Percentiles rank a stretch among this genome's conserved stretches.
Evolutionary conservation across 2,888 invertebrate species (phyloP).

Genomic region (Catotricha subobsoleta): DNA sequence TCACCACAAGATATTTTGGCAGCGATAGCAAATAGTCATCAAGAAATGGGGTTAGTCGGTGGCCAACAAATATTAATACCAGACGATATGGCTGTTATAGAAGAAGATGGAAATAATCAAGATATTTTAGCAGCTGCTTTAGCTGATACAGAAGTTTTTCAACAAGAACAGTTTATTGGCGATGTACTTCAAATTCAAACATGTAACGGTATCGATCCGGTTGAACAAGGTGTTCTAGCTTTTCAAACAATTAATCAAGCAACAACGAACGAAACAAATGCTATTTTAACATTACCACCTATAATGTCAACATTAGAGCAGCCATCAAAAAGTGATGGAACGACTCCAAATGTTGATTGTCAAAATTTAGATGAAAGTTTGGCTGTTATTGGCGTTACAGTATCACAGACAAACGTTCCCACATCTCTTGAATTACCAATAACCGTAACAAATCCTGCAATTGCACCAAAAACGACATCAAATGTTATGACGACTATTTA

Average conservation of each 20-base stretch:
- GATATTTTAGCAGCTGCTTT: conserved; percentile 60
- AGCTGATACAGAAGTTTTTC: conserved; percentile 56
- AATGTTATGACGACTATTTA: conserved; percentile 10
- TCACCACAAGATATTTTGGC: conserved; percentile 17
- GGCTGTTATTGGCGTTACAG: conserved; percentile 38
- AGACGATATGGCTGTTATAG: conserved; percentile 9
- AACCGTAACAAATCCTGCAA: conserved; percentile 57
- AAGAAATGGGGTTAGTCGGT: conserved; percentile 9
- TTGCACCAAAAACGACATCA: conserved; percentile 34
- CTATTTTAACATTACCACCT: conserved; percentile 54
- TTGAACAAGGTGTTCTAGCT: conserved; percentile 11
- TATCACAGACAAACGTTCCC: conserved; percentile 35
- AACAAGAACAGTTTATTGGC: conserved; percentile 28
- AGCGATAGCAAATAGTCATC: conserved; percentile 13
- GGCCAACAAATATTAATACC: conserved; percentile 14
- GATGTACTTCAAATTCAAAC: conserved; percentile 14
- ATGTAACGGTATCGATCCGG: conserved; percentile 11
- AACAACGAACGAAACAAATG: conserved; percentile 52
- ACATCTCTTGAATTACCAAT: conserved; percentile 57
- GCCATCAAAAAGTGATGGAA: conserved; percentile 34
- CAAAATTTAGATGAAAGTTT: conserved; percentile 35
- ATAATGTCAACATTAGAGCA: conserved; percentile 66
- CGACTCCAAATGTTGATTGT: conserved; percentile 8
- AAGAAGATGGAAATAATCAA: conserved; percentile 32
- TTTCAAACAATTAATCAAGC: conserved; percentile 20